A percentile compares a stretch with the other conserved stretches of the same genome.
Evolutionary conservation across 1,140 invertebrate species (phyloP).

Genomic region (Sarcophaga bullata): DNA sequence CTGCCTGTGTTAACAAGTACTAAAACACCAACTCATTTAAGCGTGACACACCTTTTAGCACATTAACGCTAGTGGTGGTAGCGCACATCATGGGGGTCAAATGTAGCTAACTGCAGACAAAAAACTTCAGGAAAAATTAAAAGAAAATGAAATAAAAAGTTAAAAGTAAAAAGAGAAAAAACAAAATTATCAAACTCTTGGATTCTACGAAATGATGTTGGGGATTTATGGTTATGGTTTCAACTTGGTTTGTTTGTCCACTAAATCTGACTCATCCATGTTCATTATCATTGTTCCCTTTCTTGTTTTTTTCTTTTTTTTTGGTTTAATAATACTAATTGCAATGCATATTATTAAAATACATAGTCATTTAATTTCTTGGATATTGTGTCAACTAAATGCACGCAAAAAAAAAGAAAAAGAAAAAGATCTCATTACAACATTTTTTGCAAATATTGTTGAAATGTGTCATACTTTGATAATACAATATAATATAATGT

Average conservation of each 20-base stretch:
- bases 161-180: neutral
- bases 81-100: neutral
- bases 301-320: too few relatives aligned
- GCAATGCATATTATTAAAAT: neutral
- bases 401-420: too few relatives aligned
- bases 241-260: neutral
- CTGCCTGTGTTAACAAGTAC: neutral
- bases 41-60: constrained; percentile 30
- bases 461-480: neutral
- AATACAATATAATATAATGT: neutral
- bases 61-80: neutral
- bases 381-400: neutral
- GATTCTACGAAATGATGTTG: neutral
- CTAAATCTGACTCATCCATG: too few relatives aligned
- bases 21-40: constrained; percentile 12
- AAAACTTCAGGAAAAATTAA: neutral
- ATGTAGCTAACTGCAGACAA: neutral
- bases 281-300: neutral
- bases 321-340: too few relatives aligned
- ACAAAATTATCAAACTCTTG: constrained; percentile 12
- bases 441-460: neutral
- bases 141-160: neutral
- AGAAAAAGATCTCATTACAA: neutral
- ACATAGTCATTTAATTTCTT: neutral
- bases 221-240: constrained; percentile 1